Percentiles rank a stretch among this genome's conserved stretches.
Conservation (phyloP, 2,113 vertebrate species). For the Bufo bufo region DNA sequence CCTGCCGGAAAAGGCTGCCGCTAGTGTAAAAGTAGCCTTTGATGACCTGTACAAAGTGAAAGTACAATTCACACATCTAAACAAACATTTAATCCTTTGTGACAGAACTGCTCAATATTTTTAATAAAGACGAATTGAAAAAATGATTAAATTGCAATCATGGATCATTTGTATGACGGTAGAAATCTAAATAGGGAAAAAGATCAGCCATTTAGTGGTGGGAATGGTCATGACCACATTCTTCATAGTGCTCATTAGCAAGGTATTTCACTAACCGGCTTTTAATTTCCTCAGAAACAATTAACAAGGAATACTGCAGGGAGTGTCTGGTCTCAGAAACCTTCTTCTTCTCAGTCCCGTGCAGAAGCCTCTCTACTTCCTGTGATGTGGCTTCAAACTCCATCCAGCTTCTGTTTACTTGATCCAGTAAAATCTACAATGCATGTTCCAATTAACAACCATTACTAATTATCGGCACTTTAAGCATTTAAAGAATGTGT, state of each 20-base stretch:
- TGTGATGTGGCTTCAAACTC: slow-evolving; percentile 72
- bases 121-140: no score
- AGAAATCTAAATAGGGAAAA: background rate
- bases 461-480: no score
- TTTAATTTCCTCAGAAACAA: slow-evolving; percentile 3
- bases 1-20: no score
- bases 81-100: no score
- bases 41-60: no score
- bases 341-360: slow-evolving; percentile 64
- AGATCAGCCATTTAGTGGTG: background rate
- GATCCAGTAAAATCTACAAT: slow-evolving; percentile 76
- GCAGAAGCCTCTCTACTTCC: slow-evolving; percentile 66
- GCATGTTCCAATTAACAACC: background rate
- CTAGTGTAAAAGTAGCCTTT: no score
- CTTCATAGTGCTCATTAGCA: no score
- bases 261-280: background rate
- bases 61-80: no score
- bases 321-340: slow-evolving; percentile 65
- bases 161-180: background rate
- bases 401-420: slow-evolving; percentile 77
- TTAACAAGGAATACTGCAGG: background rate
- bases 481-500: no score
- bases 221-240: background rate
- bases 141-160: no score
- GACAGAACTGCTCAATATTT: no score